Base-by-base conservation (phyloP, 2,797 vertebrate species). In the Phyllotis vaccarum region DNA sequence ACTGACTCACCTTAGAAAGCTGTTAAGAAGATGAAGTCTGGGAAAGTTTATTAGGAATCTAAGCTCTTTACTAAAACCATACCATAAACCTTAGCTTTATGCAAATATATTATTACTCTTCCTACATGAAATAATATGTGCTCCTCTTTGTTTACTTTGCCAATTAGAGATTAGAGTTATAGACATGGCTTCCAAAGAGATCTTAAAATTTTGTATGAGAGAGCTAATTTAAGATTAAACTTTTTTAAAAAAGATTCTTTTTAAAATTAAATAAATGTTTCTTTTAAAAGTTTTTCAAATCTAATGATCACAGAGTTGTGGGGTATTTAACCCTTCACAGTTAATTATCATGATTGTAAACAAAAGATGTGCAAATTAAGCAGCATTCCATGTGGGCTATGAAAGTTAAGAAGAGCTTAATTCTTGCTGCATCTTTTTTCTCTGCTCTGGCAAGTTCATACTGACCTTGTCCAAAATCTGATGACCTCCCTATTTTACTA, bases 351-450 rank as follows among this genome's bases (percentile, higher is more conserved):
- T 92, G 93, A 95, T 88, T 97, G 88, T 98, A 97, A 98, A 98
- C 97, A 98, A 98, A 98, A 96, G 95, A 97, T 93, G 87, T 97
- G 96, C 83, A 93, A 98, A 97, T 94, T 95, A 91, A 98, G 98
- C 98, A 98, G 98, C 98, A 98, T 98, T 99, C 98, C 97, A 98
- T 97, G 98, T 97, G 94, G 98, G 98, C 98, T 98, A 98, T 98
- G 98, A 98, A 99, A 98, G 98, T 99, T 99, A 99, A 99, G 99
- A 99, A 99, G 99, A 98, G 98, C 98, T 99, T 99, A 99, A 99
- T 99, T 99, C 99, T 98, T 99, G 98, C 93, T 98, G 99, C 98
- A 99, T 99, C 99, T 99, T 99, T 99, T 98, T 99, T 98, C 99
- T 99, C 99, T 99, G 98, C 99, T 99, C 98, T 98, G 98, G 98